Evolutionary conservation across 2,113 vertebrate species (phyloP).

Genomic region (Vulpes ferrilata): DNA sequence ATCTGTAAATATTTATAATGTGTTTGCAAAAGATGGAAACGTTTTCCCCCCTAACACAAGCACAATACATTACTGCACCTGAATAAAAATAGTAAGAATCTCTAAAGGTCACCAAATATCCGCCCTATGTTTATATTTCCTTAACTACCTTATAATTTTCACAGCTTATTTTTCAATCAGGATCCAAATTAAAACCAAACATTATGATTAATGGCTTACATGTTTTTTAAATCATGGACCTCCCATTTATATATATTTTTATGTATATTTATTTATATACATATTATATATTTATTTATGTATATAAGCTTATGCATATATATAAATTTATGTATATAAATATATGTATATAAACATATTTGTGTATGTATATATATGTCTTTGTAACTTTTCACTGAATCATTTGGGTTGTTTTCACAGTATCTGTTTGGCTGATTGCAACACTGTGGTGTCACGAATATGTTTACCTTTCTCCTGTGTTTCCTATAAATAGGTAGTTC

Average conservation of each 20-base stretch:
- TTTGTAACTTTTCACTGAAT: neutral
- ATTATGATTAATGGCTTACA: neutral
- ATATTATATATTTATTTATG: too few species aligned
- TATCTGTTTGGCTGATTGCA: neutral
- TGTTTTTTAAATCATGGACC: neutral
- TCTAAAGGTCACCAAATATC: neutral
- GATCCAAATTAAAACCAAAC: neutral
- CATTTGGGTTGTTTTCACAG: neutral
- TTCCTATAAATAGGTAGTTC: neutral
- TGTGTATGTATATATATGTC: too few species aligned
- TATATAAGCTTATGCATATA: neutral
- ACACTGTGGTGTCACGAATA: neutral
- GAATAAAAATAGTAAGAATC: neutral
- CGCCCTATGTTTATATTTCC: neutral
- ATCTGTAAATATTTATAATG: neutral
- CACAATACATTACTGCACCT: neutral
- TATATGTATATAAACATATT: neutral
- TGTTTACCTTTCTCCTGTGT: neutral
- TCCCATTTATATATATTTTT: neutral
- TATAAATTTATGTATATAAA: neutral
- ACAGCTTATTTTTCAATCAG: neutral
- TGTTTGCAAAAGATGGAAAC: neutral
- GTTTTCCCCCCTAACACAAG: neutral
- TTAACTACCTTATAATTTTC: neutral
- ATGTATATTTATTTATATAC: neutral